phyloP scores from a whole-genome alignment of 2,113 vertebrate genomes.

The Pipa parva region DNA sequence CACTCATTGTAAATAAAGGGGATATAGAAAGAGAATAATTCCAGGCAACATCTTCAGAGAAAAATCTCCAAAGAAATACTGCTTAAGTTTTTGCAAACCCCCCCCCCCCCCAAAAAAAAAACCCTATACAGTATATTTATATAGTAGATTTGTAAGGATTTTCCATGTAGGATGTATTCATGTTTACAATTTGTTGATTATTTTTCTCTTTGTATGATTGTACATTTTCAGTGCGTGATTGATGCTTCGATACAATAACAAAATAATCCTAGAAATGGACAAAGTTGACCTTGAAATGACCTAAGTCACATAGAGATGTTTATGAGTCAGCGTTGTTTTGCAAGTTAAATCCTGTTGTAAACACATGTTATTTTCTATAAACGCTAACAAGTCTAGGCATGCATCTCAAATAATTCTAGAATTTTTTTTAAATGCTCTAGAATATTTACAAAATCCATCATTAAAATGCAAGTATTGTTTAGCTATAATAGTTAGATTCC shows the following conservation, averaged over 20 bases:
- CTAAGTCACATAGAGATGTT: slow-evolving; percentile 11
- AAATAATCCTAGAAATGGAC: slow-evolving; percentile 4
- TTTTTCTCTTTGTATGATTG: neutral
- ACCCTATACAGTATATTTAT: neutral
- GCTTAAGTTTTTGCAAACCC: too few species aligned
- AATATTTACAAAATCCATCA: too few species aligned
- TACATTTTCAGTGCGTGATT: neutral
- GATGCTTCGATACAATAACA: neutral
- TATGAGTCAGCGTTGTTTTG: slow-evolving; percentile 32
- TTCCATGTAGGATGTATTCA: too few species aligned
- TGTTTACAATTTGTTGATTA: neutral
- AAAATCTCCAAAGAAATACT: too few species aligned
- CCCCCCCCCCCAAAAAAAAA: too few species aligned
- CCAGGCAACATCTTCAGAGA: too few species aligned
- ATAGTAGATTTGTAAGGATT: too few species aligned
- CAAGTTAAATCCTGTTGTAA: slow-evolving; percentile 31
- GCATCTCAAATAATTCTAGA: neutral
- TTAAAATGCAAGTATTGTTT: too few species aligned
- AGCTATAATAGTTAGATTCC: too few species aligned
- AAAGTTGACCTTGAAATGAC: slow-evolving; percentile 29
- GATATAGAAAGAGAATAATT: too few species aligned
- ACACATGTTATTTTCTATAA: slow-evolving; percentile 13
- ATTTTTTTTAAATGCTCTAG: too few species aligned
- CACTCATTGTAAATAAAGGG: too few species aligned
- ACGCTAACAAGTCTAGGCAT: slow-evolving; percentile 26